Evolutionary conservation across 1,140 invertebrate genomes (phyloP), one percentile per base, ranked within the genome.

Genomic region (Mizuhopecten yessoensis): DNA sequence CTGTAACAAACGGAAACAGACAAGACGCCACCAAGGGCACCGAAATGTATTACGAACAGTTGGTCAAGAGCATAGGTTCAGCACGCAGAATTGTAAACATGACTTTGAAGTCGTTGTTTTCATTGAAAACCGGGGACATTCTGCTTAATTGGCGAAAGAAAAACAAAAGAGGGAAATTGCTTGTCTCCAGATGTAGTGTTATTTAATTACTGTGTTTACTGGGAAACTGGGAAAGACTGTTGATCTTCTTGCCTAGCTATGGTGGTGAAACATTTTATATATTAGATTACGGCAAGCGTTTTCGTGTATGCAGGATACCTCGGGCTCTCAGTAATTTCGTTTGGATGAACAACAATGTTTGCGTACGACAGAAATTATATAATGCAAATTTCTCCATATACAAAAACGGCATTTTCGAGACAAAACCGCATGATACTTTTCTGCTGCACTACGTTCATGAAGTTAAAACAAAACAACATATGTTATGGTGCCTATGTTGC

Each of bases 181-280:
- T 75, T 29, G 57, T 75, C 57, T 75, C 57, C 57, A 75, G 15
- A n/a, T 75, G 57, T n/a, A 75, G 57, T n/a, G 57, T 75, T 75
- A 75, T 75, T 75, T 5, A 75, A 75, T 75, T 75, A 75, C 23
- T 5, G 5, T 29, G 57, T 75, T 75, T 75, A 75, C 57, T 5
- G 57, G 57, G 23, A 75, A n/a, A n/a, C 2, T 75, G 23, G 20
- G n/a, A 11, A 75, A 75, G n/a, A 29, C 57, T 75, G 57, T 75
- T 75, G 57, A 75, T 29, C 0, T 29, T 29, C 57, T 75, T 9
- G 57, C 23, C 57, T 75, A 29, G n/a, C n/a, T 75, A 0, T 29
- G n/a, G 57, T 29, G 57, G 57, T 75, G 11, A 75, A 75, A 17
- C 13, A 7, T 75, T 75, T 0, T 75, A 29, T 57, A 7, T 75